phyloP scores from a whole-genome alignment of 2,113 vertebrate genomes.

The Gulo gulo region DNA sequence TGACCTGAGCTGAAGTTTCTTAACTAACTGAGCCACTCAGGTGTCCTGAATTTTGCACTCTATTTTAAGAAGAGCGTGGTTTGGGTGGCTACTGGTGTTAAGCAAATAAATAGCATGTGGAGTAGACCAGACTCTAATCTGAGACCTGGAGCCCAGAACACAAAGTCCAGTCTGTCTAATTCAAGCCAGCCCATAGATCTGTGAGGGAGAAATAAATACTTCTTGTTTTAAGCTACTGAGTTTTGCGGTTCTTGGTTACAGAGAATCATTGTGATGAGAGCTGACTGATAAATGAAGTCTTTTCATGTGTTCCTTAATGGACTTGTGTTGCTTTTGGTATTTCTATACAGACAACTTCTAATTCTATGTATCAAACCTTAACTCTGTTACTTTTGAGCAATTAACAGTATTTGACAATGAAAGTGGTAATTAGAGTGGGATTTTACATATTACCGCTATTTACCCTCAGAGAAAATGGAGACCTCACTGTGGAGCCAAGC shows the following conservation, averaged over 20 bases:
- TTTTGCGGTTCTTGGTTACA: background rate
- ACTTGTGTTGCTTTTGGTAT: background rate
- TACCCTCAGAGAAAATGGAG: background rate
- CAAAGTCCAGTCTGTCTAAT: background rate
- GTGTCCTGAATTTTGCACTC: background rate
- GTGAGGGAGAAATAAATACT: background rate
- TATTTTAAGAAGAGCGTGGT: background rate
- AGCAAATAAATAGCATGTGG: background rate
- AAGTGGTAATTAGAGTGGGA: background rate
- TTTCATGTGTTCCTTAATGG: background rate
- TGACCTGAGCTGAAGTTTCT: too few species aligned
- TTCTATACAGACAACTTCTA: background rate
- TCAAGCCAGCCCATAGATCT: background rate
- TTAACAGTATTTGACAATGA: background rate
- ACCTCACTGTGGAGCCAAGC: background rate
- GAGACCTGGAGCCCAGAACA: background rate
- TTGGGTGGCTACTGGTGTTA: background rate
- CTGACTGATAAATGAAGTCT: background rate
- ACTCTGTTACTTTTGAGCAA: background rate
- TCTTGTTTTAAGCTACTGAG: background rate
- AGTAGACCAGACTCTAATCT: background rate
- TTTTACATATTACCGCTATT: background rate
- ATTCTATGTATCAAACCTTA: background rate
- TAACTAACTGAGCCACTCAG: too few species aligned
- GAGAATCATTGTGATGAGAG: background rate